phyloP scores from a whole-genome alignment of 2,113 vertebrate species.

The Toxostoma redivivum region DNA sequence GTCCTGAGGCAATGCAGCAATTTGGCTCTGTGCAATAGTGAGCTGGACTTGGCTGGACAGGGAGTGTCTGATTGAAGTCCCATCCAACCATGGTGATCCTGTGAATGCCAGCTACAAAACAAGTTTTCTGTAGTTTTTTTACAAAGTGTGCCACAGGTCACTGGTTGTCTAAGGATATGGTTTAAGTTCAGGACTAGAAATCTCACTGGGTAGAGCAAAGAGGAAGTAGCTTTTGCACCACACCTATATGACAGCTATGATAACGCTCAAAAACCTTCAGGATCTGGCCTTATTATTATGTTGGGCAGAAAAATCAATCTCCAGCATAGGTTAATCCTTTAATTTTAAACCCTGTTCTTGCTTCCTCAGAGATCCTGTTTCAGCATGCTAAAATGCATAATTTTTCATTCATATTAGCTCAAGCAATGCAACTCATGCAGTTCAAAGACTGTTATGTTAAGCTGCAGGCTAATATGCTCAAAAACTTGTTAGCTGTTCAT shows the following conservation, averaged over 20 bases:
- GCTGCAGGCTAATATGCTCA: background rate
- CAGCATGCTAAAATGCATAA: background rate
- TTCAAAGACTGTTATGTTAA: background rate
- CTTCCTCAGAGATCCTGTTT: background rate
- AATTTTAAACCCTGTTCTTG: background rate
- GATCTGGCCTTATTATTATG: background rate
- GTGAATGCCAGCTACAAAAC: background rate
- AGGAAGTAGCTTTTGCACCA: background rate
- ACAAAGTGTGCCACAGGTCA: background rate
- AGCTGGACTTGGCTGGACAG: background rate
- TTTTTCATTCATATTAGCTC: background rate
- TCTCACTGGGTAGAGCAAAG: background rate
- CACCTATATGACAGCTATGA: background rate
- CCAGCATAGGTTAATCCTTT: background rate
- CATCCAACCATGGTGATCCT: background rate
- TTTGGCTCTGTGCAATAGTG: background rate
- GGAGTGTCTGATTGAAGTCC: background rate
- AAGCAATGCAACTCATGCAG: background rate
- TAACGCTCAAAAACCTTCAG: background rate
- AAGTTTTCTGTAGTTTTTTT: background rate
- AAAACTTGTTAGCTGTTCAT: background rate
- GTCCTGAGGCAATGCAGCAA: background rate
- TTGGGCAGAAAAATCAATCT: background rate
- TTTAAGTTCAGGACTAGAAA: background rate
- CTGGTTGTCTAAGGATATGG: background rate